Base-by-base conservation (phyloP, 2,113 vertebrate species). In the pig (Sus scrofa) region DNA sequence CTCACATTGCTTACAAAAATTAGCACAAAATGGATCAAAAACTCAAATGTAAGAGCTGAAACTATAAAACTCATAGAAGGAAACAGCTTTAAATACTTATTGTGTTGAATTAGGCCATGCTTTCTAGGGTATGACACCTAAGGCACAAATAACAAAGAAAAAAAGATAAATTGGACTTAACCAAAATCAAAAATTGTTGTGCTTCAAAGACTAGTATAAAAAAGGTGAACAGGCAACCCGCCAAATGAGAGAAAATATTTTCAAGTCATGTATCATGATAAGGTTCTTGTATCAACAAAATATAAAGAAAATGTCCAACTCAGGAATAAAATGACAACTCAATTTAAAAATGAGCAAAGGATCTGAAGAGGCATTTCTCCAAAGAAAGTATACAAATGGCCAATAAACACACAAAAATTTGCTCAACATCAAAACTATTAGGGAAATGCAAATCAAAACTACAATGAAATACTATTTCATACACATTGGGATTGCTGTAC, bases 31-130 rank as follows among this genome's bases (percentile, higher is more conserved):
- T 54, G 27, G 30, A 77, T 19, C 44, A 77, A 77, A 54, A 54
- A 54, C 11, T 50, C 19, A 52, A 77, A 20, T 32, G 5, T 54
- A 54, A 77, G 27, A 77, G 16, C 50, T 32, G 32, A 77, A 52
- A 77, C 74, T 32, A 32, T 54, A 78, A 78, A 52, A 56, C 32
- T 22, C 11, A 30, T 77, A n/a, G 30, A 78, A 22, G 50, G 54
- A 34, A 56, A n/a, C 30, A 54, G 32, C 30, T 54, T 77, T 54
- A 77, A 54, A 77, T 18, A 9, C 20, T 77, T 52, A 5, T 54
- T 54, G 32, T 52, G 18, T 0, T 62, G 0, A 77, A 54, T 77
- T 77, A n/a, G 2, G 0, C 18, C 30, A 20, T 54, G 27, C 27
- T 77, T 54, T 54, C 74, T 77, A 54, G 32, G 10, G 9, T 54